phyloP scores from a whole-genome alignment of 2,797 vertebrate genomes.

The Manis crassicaudata region DNA sequence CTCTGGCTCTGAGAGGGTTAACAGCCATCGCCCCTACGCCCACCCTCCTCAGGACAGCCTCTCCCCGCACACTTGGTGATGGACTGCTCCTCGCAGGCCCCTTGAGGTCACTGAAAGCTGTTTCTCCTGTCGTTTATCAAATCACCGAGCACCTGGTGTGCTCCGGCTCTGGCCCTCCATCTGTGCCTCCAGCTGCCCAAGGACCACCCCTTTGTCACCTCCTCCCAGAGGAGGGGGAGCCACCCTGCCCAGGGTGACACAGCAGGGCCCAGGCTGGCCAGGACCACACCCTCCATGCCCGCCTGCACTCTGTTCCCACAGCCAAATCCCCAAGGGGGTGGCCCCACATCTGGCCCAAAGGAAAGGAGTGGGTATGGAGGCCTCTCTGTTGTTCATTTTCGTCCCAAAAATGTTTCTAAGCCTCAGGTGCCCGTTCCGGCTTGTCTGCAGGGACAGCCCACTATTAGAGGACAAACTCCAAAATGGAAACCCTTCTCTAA shows the following conservation, averaged over 20 bases:
- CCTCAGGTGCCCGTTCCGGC: not conserved
- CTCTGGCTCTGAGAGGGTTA: not conserved
- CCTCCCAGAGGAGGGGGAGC: not conserved
- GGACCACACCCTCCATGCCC: rapidly evolving
- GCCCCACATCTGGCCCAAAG: not conserved
- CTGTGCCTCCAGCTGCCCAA: not conserved
- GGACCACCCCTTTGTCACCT: not conserved
- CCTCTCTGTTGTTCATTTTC: not conserved
- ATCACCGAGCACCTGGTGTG: not conserved
- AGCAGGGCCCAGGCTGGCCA: not conserved
- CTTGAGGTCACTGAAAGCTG: not conserved
- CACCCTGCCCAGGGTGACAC: not conserved
- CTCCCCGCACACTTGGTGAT: not conserved
- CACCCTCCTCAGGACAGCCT: not conserved
- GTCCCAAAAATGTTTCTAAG: not conserved
- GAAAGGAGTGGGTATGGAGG: not conserved
- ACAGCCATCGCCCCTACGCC: not conserved
- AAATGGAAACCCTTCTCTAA: not conserved
- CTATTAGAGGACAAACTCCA: not conserved
- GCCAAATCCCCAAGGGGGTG: not conserved
- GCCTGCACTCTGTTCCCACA: not conserved
- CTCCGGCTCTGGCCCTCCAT: not conserved
- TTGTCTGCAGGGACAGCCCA: not conserved
- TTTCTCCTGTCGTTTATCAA: not conserved
- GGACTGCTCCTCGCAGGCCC: not conserved